These are phyloP conservation scores for Meloidogyne chitwoodi DNA, from an alignment of 1,140 invertebrate species.

Conservation along the genomic window DNA sequence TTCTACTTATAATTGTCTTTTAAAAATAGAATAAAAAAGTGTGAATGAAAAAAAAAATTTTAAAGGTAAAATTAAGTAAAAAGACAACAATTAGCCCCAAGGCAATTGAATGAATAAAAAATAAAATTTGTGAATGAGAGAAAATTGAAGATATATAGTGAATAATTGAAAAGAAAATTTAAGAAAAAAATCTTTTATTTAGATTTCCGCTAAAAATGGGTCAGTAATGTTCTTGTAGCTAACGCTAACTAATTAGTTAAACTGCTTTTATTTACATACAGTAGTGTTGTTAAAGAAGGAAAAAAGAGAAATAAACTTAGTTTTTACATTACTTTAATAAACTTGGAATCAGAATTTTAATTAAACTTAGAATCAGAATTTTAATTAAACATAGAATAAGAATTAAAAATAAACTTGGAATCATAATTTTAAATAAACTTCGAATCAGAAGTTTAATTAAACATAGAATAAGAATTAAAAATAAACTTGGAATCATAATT, in stretches of 20 bases:
- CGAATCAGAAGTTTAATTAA: too few species aligned
- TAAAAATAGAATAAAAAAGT: not conserved
- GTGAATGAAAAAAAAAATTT: not conserved
- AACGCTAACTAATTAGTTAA: not conserved
- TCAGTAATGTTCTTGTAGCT: too few species aligned
- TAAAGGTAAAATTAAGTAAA: not conserved
- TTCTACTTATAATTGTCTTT: not conserved
- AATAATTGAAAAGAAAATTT: not conserved
- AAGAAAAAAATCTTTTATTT: not conserved
- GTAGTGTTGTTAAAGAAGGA: not conserved
- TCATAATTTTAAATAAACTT: too few species aligned
- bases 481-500: too few species aligned
- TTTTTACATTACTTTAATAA: too few species aligned
- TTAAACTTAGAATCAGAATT: too few species aligned
- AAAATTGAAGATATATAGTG: not conserved
- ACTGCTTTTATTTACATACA: not conserved
- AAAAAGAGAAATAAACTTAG: too few species aligned
- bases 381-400: too few species aligned
- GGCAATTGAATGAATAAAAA: not conserved
- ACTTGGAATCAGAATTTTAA: too few species aligned
- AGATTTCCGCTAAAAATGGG: not conserved
- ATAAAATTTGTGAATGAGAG: not conserved
- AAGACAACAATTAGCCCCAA: not conserved
- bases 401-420: too few species aligned
- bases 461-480: too few species aligned